phyloP scores from a whole-genome alignment of 2,797 vertebrate species.

The Sebastes taczanowskii region DNA sequence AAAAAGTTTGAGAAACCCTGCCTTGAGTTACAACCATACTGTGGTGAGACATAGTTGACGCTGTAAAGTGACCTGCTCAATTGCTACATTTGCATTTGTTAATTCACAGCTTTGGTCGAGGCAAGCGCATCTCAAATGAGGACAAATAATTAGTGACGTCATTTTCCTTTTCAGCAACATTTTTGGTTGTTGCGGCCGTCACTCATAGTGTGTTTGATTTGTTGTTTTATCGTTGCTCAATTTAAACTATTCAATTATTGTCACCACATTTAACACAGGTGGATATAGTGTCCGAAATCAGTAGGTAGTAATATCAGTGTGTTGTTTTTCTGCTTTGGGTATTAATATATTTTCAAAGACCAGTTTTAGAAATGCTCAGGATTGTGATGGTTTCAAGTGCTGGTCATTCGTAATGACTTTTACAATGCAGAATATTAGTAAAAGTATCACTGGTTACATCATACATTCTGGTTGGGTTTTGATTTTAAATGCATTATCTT shows the following conservation, averaged over 20 bases:
- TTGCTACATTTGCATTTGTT: not conserved
- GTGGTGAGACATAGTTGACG: not conserved
- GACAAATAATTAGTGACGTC: not conserved
- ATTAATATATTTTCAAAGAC: not conserved
- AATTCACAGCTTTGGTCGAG: too few species aligned
- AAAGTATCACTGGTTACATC: not conserved
- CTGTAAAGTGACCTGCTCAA: not conserved
- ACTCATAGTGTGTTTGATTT: not conserved
- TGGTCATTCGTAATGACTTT: not conserved
- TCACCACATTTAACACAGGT: not conserved
- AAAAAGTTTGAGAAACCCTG: too few species aligned
- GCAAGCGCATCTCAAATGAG: not conserved
- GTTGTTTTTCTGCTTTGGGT: not conserved
- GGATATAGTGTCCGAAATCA: not conserved
- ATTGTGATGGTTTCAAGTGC: not conserved
- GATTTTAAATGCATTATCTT: not conserved
- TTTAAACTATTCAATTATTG: not conserved
- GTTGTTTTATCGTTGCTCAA: not conserved
- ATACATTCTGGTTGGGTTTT: not conserved
- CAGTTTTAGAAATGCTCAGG: not conserved
- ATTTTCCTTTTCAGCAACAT: too few species aligned
- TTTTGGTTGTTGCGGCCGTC: too few species aligned
- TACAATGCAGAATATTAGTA: not conserved
- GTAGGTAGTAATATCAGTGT: not conserved
- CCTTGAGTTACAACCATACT: not conserved